Percentiles rank a stretch among this genome's conserved stretches.
Evolutionary conservation across 2,797 vertebrate species (phyloP).

Genomic region (Austrolebias charrua): DNA sequence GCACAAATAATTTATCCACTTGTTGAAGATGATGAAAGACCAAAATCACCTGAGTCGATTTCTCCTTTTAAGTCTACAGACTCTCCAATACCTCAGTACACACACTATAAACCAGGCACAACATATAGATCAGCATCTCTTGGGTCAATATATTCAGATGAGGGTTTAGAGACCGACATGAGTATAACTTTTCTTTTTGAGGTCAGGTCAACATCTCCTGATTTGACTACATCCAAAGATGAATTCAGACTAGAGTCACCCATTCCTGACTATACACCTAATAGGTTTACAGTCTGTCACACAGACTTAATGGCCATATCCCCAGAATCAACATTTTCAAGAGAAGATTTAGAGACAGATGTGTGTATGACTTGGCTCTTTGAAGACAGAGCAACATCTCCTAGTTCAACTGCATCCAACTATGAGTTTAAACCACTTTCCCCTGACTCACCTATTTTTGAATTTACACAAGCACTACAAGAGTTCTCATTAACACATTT

Average conservation of each 20-base stretch:
- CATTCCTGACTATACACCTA: conserved; percentile 27
- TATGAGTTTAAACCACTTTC: conserved; percentile 32
- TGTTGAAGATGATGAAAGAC: conserved; percentile 31
- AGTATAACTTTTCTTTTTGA: neutral
- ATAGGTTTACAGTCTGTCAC: conserved; percentile 6
- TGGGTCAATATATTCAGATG: conserved; percentile 34
- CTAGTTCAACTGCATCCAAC: conserved; percentile 35
- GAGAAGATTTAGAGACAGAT: conserved; percentile 40
- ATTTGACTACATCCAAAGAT: conserved; percentile 26
- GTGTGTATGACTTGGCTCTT: conserved; percentile 34
- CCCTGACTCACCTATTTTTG: conserved; percentile 57
- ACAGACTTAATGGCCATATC: conserved; percentile 38
- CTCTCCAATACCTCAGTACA: conserved; percentile 53
- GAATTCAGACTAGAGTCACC: conserved; percentile 49
- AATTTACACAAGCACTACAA: conserved; percentile 14
- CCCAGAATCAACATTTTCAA: conserved; percentile 35
- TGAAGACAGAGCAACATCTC: conserved; percentile 51
- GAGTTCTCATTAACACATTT: neutral
- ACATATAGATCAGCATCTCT: conserved; percentile 32
- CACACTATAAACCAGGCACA: neutral
- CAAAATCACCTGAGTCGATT: conserved; percentile 39
- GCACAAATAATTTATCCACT: conserved; percentile 14
- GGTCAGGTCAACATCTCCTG: conserved; percentile 36
- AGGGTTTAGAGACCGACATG: conserved; percentile 42
- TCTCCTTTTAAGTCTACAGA: conserved; percentile 35